Conservation (phyloP, 2,888 invertebrate genomes). For the Cheilosia impressa region DNA sequence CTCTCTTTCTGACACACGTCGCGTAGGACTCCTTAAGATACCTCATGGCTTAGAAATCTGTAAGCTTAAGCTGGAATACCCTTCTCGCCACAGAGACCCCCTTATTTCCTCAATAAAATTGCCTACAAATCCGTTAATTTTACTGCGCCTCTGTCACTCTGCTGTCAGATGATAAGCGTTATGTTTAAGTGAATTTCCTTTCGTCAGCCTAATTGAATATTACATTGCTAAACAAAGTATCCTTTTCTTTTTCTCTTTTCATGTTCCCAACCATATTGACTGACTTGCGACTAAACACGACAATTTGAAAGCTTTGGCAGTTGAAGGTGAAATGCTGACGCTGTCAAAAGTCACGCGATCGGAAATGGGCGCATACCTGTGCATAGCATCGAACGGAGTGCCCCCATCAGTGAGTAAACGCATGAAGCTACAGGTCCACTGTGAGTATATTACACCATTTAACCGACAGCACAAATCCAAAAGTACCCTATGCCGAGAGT, state of each 20-base stretch:
- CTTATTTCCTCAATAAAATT: background rate
- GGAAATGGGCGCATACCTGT: slow-evolving; percentile 95
- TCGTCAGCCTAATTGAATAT: slow-evolving; percentile 44
- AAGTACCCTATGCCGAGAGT: background rate
- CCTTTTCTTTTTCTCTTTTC: slow-evolving; percentile 52
- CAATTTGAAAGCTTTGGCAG: slow-evolving; percentile 85
- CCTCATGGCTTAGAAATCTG: too few relatives aligned
- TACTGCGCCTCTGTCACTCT: slow-evolving; percentile 31
- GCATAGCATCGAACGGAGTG: slow-evolving; percentile 94
- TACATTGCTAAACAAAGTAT: slow-evolving; percentile 33
- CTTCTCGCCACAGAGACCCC: too few relatives aligned
- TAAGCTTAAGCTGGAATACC: too few relatives aligned
- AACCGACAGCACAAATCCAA: slow-evolving; percentile 26
- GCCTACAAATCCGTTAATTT: slow-evolving; percentile 8
- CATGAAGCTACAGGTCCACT: slow-evolving; percentile 95
- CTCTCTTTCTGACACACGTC: too few relatives aligned
- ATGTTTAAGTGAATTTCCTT: slow-evolving; percentile 55
- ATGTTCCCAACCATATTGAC: slow-evolving; percentile 48
- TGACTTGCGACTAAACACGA: slow-evolving; percentile 51
- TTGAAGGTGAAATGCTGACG: slow-evolving; percentile 92
- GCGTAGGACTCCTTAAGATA: too few relatives aligned
- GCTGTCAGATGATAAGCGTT: slow-evolving; percentile 34
- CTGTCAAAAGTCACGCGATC: slow-evolving; percentile 94
- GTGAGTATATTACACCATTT: slow-evolving; percentile 86
- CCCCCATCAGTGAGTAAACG: slow-evolving; percentile 95